Percentiles rank a stretch among this genome's conserved stretches.
These are phyloP conservation scores for Heteromormyrus szaboi DNA, from an alignment of 2,797 vertebrate genomes.

Conservation along the genomic window DNA sequence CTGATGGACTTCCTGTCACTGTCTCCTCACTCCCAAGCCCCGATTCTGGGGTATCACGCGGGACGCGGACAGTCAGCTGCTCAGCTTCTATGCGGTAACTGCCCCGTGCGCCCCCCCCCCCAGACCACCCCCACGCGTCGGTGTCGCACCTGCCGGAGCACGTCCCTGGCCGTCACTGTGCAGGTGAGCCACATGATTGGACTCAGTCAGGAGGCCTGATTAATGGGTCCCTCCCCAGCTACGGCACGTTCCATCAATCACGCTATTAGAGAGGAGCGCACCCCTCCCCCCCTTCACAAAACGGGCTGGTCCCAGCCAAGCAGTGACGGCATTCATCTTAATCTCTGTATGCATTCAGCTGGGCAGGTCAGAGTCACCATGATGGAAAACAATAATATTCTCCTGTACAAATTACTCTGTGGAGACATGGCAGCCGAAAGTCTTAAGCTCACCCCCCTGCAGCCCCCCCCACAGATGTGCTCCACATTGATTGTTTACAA, in stretches of 20 bases:
- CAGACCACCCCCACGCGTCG: conserved; percentile 53
- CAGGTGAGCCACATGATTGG: conserved; percentile 99
- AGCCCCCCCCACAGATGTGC: background rate
- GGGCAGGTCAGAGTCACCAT: conserved; percentile 96
- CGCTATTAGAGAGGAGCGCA: conserved; percentile 98
- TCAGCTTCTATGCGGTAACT: background rate
- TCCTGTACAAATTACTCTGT: conserved; percentile 93
- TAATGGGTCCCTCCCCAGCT: conserved; percentile 98
- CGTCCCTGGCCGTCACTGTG: conserved; percentile 92
- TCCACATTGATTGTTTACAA: conserved; percentile 54
- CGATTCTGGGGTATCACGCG: background rate
- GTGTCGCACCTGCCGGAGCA: conserved; percentile 84
- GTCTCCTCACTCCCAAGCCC: background rate
- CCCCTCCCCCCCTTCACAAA: conserved; percentile 77
- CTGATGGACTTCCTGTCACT: background rate
- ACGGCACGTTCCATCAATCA: conserved; percentile 99
- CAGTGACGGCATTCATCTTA: conserved; percentile 99
- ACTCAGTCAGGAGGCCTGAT: conserved; percentile 94
- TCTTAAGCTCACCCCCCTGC: background rate
- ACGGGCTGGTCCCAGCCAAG: conserved; percentile 94
- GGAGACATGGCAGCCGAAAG: background rate
- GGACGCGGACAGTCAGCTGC: background rate
- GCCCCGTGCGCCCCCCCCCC: background rate
- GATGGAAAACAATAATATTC: conserved; percentile 99
- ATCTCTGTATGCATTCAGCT: conserved; percentile 97